Base-by-base conservation (phyloP, 2,888 invertebrate species). In the Oxystoma pomonae region DNA sequence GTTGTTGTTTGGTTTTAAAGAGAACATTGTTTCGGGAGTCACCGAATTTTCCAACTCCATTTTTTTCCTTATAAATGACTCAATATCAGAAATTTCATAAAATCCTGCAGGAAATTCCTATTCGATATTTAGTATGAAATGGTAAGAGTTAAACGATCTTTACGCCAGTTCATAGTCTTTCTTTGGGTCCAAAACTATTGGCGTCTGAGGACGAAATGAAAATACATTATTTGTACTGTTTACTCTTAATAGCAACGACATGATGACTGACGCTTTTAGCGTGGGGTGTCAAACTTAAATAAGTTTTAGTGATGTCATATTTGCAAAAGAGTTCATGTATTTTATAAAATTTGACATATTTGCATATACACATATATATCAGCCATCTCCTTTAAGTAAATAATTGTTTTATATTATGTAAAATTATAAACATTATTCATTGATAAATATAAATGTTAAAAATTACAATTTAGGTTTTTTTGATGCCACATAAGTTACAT, bases 71-170 rank as follows among this genome's bases (percentile, higher is more conserved):
- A 20, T 53, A 19, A 53, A 17, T 53, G 5, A 5, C n/a, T 53
- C 53, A 19, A 53, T 53, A 16, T 53, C 53, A 16, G 19, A 16
- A 50, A n/a, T 5, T 35, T 17, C 18, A 3, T 53, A 53, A 7
- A 3, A 16, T 16, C 53, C 53, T 17, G 53, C 17, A 53, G n/a
- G 19, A 53, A 53, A 19, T 19, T 53, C 19, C n/a, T 50, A 22
- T 21, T 35, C 55, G 17, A 62, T 62, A 18, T 62, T 58, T 20
- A 55, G 59, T 2, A 62, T 62, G 0, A 17, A 52, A 20, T 62
- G 52, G 50, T 56, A 62, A 16, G 62, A 55, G 55, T 21, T 58
- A 5, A 59, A 21, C 9, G 18, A 50, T n/a, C 55, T 61, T 9
- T 58, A 20, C 1, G 62, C 62, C 16, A 55, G 58, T 35, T 35